Conservation (phyloP, 2,888 invertebrate genomes). For the Tenthredo amoena region DNA sequence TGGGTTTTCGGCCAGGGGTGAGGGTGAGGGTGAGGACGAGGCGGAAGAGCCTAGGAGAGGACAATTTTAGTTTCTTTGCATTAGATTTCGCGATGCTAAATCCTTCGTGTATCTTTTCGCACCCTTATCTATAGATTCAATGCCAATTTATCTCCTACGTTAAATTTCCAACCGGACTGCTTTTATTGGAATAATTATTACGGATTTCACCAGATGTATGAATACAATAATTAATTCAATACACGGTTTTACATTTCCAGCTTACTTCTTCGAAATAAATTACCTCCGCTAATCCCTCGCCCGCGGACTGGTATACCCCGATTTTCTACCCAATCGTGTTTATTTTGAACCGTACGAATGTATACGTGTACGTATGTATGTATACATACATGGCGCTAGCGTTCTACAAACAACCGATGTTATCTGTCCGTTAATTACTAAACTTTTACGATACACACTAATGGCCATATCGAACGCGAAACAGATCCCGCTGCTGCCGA, state of each 20-base stretch:
- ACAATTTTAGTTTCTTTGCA: slow-evolving; percentile 26
- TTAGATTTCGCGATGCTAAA: background rate
- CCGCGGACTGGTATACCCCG: background rate
- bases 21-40: slow-evolving; percentile 53
- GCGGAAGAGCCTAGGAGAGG: slow-evolving; percentile 52
- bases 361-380: background rate
- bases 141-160: background rate
- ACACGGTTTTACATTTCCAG: slow-evolving; percentile 2
- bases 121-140: background rate
- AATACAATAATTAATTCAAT: background rate
- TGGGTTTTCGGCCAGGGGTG: slow-evolving; percentile 53
- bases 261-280: background rate
- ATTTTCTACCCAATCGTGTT: background rate
- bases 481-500: background rate
- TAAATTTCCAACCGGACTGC: background rate
- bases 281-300: background rate
- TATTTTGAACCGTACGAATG: background rate
- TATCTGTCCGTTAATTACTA: background rate
- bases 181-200: background rate
- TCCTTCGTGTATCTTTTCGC: background rate
- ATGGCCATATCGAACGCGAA: background rate
- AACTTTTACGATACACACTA: slow-evolving; percentile 1
- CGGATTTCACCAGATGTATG: no score
- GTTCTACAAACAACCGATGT: background rate
- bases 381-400: background rate